Percentiles rank a stretch among this genome's conserved stretches.
phyloP scores from a whole-genome alignment of 30 jellyfish, hydroid and myxozoan species.

The Aurelia aurita complex sp. Pacific region DNA sequence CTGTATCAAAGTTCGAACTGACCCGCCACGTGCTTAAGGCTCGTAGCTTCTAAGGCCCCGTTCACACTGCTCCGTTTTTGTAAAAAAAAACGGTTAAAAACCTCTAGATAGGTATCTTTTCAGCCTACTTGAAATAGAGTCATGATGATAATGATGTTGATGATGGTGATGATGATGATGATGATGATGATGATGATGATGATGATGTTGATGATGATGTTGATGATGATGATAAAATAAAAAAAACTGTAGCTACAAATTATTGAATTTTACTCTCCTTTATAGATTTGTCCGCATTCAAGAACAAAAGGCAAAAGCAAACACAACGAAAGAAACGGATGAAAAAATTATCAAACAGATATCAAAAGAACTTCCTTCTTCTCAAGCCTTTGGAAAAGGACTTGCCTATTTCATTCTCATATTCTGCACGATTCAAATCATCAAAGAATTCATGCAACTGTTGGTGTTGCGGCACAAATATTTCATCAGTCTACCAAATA shows the following conservation, averaged over 20 bases:
- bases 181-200: too few relatives aligned
- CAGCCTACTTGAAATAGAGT: too few relatives aligned
- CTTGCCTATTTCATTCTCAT: slow-evolving; percentile 21
- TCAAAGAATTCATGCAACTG: slow-evolving; percentile 39
- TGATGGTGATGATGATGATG: too few relatives aligned
- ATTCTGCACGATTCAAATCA: slow-evolving; percentile 27
- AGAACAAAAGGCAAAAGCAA: not conserved
- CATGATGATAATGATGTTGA: too few relatives aligned
- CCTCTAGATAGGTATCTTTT: too few relatives aligned
- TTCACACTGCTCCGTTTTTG: too few relatives aligned
- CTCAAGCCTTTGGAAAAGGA: slow-evolving; percentile 20
- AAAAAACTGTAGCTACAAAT: not conserved
- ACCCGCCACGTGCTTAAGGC: not conserved
- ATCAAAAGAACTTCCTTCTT: not conserved
- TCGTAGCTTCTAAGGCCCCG: too few relatives aligned
- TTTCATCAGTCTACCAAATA: slow-evolving; percentile 33
- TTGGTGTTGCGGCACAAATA: slow-evolving; percentile 25
- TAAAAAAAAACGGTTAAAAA: too few relatives aligned
- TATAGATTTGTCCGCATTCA: slow-evolving; percentile 1
- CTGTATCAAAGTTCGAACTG: too few relatives aligned
- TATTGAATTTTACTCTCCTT: not conserved
- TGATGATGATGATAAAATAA: too few relatives aligned
- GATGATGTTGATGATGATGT: too few relatives aligned
- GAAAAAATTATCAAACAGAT: not conserved
- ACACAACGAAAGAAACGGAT: slow-evolving; percentile 2